Conservation (phyloP, 37 sponge, comb jelly and placozoan genomes). For the Chondrosia reniformis region DNA sequence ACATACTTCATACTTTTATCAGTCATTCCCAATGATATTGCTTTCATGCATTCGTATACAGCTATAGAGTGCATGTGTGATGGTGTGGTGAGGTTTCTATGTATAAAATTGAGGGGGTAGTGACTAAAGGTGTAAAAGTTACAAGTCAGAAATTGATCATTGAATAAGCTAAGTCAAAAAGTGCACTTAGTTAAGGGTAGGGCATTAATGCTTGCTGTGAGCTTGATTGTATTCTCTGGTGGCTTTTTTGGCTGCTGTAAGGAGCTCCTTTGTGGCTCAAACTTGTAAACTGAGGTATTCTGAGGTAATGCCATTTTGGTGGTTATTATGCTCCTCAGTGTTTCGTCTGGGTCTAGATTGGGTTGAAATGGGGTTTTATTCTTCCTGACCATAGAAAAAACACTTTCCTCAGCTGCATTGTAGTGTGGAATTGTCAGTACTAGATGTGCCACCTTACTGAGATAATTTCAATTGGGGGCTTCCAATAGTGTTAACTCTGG, state of each 20-base stretch:
- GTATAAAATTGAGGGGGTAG: no score
- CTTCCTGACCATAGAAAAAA: slow-evolving; percentile 26
- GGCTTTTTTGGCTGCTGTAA: background rate
- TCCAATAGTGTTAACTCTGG: no score
- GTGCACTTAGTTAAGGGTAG: no score
- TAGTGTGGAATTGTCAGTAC: slow-evolving; percentile 21
- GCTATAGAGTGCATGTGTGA: no score
- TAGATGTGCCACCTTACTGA: background rate
- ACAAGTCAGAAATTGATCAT: no score
- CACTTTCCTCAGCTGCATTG: slow-evolving; percentile 25
- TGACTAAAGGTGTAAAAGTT: no score
- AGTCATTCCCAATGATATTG: no score
- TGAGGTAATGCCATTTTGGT: background rate
- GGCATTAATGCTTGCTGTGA: no score
- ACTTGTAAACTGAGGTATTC: background rate
- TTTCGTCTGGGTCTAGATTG: background rate
- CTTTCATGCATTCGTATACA: no score
- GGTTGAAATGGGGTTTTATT: slow-evolving; percentile 32
- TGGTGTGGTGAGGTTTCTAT: no score
- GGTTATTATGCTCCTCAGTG: background rate
- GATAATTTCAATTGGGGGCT: background rate
- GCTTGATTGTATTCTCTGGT: background rate
- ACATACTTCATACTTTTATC: no score
- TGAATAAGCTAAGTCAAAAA: no score
- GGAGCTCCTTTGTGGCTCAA: background rate